These are phyloP conservation scores for Bryconaethiops microstoma DNA, from an alignment of 2,797 vertebrate genomes.

Conservation along the genomic window DNA sequence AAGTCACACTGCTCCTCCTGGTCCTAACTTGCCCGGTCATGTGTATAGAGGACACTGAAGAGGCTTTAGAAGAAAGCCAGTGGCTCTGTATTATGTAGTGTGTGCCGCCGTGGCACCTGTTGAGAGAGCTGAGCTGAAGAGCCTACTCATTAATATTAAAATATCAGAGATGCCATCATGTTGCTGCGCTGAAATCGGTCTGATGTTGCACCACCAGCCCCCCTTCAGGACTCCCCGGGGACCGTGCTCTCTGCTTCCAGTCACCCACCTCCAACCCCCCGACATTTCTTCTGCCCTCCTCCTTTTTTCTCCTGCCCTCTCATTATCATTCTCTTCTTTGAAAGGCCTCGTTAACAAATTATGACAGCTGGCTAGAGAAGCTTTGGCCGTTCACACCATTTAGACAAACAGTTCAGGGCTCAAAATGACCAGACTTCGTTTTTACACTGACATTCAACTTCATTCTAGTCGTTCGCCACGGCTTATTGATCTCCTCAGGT, in stretches of 20 bases:
- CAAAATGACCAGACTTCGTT: conserved; percentile 21
- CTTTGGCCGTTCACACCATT: conserved; percentile 76
- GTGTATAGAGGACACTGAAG: conserved; percentile 44
- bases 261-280: conserved; percentile 69
- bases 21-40: conserved; percentile 42
- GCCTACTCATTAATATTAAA: conserved; percentile 82
- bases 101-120: conserved; percentile 53
- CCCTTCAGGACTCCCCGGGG: conserved; percentile 71
- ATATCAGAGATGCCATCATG: conserved; percentile 88
- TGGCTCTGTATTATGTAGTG: conserved; percentile 36
- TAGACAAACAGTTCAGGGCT: conserved; percentile 75
- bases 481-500: conserved; percentile 47
- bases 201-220: conserved; percentile 79
- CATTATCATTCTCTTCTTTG: conserved; percentile 71
- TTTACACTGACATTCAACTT: conserved; percentile 39
- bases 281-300: conserved; percentile 62
- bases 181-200: conserved; percentile 83
- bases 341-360: conserved; percentile 86
- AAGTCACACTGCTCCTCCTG: conserved; percentile 44
- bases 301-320: conserved; percentile 67
- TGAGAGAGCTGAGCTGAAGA: conserved; percentile 52
- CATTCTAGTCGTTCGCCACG: conserved; percentile 30
- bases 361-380: conserved; percentile 84
- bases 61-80: conserved; percentile 27
- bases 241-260: conserved; percentile 73